Evolutionary conservation across 2,797 vertebrate species (phyloP).

Genomic region (Trachops cirrhosus): DNA sequence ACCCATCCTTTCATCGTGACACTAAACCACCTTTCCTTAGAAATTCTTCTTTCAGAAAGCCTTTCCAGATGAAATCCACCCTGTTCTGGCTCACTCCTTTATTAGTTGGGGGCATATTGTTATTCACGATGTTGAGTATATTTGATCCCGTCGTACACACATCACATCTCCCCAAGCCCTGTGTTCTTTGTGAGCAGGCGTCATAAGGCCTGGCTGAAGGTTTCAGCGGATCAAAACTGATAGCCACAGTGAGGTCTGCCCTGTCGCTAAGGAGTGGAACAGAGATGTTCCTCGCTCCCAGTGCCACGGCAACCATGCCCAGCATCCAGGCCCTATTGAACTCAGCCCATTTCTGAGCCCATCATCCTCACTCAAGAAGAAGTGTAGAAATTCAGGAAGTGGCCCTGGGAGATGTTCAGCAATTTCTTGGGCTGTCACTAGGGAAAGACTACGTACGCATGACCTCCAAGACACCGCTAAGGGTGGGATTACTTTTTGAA

Average conservation of each 20-base stretch:
- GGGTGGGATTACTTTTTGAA: background rate
- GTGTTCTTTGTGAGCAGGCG: background rate
- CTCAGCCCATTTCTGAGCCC: background rate
- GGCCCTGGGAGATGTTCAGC: background rate
- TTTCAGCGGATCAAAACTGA: background rate
- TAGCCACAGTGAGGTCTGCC: background rate
- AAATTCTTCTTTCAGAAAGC: background rate
- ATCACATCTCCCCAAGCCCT: background rate
- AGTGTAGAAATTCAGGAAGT: background rate
- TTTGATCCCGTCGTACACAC: background rate
- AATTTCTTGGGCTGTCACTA: background rate
- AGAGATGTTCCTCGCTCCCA: background rate
- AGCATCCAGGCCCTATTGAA: background rate
- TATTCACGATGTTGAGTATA: background rate
- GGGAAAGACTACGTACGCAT: fast-evolving
- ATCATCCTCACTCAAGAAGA: background rate
- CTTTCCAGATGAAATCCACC: background rate
- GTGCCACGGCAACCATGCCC: background rate
- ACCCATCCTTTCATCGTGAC: background rate
- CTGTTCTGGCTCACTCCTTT: background rate
- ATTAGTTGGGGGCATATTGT: background rate
- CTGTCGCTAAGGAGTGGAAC: background rate
- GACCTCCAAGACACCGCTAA: background rate
- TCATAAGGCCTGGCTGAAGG: background rate
- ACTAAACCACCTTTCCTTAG: background rate